Conservation (phyloP, 92 coral and sea anemone species). For the Umimayanthus chanpuru region DNA sequence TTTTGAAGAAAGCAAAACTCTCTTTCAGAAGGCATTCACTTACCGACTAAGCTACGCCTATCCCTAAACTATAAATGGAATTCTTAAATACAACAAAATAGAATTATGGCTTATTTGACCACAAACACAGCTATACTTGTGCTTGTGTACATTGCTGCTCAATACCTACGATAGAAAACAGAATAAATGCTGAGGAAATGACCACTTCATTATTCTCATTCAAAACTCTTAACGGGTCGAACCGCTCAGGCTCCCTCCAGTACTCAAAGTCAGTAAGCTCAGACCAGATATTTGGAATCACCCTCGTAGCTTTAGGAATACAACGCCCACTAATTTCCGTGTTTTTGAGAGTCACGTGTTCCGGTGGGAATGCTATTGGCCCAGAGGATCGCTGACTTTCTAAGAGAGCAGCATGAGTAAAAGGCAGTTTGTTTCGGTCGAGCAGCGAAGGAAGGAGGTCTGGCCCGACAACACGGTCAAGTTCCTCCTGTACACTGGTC, state of each 20-base stretch:
- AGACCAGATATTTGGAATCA: neutral
- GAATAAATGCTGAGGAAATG: neutral
- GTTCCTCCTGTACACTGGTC: neutral
- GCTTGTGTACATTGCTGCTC: neutral
- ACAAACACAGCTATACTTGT: neutral
- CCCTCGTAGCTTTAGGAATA: neutral
- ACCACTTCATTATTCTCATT: neutral
- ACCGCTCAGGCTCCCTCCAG: neutral
- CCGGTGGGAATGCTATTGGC: neutral
- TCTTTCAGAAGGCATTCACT: too few relatives aligned
- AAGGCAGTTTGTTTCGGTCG: neutral
- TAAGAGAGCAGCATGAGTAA: neutral
- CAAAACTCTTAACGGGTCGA: neutral
- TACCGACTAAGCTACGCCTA: too few relatives aligned
- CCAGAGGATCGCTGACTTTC: neutral
- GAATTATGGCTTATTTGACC: neutral
- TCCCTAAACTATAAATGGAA: too few relatives aligned
- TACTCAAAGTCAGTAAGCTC: neutral
- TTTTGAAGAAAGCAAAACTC: too few relatives aligned
- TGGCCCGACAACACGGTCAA: neutral
- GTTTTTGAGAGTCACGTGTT: neutral
- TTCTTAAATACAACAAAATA: too few relatives aligned
- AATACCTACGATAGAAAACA: neutral
- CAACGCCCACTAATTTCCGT: neutral
- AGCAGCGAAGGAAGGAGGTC: neutral